Conservation (phyloP, 1,140 invertebrate species). For the Ephestia elutella region DNA sequence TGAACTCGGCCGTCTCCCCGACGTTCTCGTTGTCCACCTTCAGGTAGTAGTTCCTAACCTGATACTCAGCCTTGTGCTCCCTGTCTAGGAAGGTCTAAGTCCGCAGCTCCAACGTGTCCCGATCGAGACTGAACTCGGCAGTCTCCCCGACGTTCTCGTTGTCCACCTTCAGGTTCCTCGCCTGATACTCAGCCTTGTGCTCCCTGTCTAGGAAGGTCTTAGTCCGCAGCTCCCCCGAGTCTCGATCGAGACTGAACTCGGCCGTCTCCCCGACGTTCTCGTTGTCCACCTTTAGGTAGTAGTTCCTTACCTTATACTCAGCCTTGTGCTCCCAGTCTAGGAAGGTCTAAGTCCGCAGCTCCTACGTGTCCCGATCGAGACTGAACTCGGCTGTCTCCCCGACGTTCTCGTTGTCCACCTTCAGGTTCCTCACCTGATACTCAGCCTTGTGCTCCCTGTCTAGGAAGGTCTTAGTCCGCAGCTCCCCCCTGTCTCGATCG, state of each 20-base stretch:
- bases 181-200: conserved; percentile 86
- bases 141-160: conserved; percentile 88
- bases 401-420: conserved; percentile 84
- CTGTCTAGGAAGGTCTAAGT: conserved; percentile 88
- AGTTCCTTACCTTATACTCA: conserved; percentile 91
- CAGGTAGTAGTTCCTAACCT: conserved; percentile 90
- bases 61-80: conserved; percentile 87
- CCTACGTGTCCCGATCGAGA: conserved; percentile 85
- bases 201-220: conserved; percentile 89
- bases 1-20: conserved; percentile 89
- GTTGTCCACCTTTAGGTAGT: conserved; percentile 86
- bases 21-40: conserved; percentile 85
- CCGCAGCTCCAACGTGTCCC: conserved; percentile 87
- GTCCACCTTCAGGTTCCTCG: conserved; percentile 84
- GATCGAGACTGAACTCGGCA: conserved; percentile 87
- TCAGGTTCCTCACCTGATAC: conserved; percentile 91
- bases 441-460: conserved; percentile 87
- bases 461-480: conserved; percentile 85
- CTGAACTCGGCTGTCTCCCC: conserved; percentile 89
- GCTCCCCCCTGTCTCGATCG: conserved; percentile 85
- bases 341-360: conserved; percentile 85
- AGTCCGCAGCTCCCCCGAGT: conserved; percentile 88
- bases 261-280: conserved; percentile 86
- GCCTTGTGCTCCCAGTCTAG: conserved; percentile 88
- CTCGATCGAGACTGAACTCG: conserved; percentile 87